These are phyloP conservation scores for Marmota monax DNA, from an alignment of 2,113 vertebrate genomes.

Conservation along the genomic window DNA sequence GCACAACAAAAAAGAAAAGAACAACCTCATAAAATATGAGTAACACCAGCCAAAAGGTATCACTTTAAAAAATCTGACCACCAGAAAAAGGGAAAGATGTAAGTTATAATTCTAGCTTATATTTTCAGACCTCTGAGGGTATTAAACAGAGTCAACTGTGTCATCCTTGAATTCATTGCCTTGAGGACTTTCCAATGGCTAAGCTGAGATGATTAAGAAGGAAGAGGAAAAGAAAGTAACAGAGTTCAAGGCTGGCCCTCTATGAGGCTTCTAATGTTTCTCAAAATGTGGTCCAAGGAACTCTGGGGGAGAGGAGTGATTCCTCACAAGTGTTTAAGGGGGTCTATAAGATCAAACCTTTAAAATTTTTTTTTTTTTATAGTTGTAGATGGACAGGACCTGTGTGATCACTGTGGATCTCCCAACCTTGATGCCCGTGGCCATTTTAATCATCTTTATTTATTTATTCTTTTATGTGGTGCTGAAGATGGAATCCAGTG, in stretches of 20 bases:
- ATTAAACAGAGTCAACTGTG: not conserved
- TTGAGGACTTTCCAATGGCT: not conserved
- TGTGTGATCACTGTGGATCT: not conserved
- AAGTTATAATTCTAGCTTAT: not conserved
- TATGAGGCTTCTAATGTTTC: not conserved
- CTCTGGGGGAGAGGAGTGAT: not conserved
- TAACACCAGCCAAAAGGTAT: not conserved
- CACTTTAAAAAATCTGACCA: not conserved
- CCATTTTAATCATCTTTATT: not conserved
- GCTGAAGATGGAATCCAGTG: no score
- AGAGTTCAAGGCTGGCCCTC: not conserved
- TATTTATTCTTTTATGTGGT: no score
- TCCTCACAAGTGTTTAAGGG: not conserved
- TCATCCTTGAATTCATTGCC: not conserved
- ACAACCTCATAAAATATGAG: not conserved
- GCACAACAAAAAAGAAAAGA: not conserved
- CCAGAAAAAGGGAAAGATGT: not conserved
- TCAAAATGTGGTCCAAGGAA: not conserved
- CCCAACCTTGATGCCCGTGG: not conserved
- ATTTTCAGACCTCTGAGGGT: not conserved
- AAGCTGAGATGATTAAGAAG: not conserved
- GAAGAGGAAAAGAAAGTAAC: not conserved
- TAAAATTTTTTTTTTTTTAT: no score
- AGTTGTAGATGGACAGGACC: no score
- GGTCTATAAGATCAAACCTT: not conserved